phyloP scores from a whole-genome alignment of 2,113 vertebrate species.

The Nesogale talazaci region DNA sequence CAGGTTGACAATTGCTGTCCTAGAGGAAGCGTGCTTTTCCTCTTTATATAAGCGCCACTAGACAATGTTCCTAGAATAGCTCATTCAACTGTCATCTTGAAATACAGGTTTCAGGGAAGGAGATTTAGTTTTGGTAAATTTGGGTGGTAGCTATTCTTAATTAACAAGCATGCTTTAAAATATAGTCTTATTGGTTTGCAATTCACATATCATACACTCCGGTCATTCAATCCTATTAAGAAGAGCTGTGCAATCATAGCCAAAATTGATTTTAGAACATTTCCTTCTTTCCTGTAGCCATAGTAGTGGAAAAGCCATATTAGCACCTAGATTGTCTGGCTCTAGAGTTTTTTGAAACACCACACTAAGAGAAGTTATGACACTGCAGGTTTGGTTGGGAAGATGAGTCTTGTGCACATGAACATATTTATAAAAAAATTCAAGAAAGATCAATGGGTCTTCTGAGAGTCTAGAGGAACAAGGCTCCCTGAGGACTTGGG shows the following conservation, averaged over 20 bases:
- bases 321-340: not conserved
- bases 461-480: not conserved
- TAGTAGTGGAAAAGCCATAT: not conserved
- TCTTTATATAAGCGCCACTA: not conserved
- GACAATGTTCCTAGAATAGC: constrained; percentile 18
- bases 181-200: not conserved
- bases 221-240: no score
- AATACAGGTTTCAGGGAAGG: not conserved
- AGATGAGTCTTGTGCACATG: not conserved
- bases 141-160: not conserved
- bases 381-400: not conserved
- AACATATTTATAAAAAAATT: not conserved
- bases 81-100: constrained; percentile 17
- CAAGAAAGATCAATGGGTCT: not conserved
- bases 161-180: not conserved
- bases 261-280: no score
- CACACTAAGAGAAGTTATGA: not conserved
- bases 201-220: no score
- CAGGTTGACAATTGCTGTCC: no score
- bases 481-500: not conserved
- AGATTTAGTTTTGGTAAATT: not conserved
- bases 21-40: not conserved
- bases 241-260: no score
- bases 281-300: no score
- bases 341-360: not conserved